Evolutionary conservation across 1,140 invertebrate genomes (phyloP).

Genomic region (Lucilia cuprina): DNA sequence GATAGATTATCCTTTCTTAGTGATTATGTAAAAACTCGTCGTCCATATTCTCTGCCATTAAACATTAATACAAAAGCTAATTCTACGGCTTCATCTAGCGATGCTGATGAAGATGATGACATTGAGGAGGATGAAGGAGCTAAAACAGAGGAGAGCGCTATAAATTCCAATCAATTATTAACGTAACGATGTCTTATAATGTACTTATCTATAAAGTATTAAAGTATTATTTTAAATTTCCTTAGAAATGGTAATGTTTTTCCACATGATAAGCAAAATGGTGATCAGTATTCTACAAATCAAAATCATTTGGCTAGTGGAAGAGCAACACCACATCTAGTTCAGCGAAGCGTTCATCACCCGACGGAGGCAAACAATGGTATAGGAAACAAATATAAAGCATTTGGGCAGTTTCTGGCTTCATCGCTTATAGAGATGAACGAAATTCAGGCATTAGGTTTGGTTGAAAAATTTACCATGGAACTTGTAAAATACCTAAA

Average conservation of each 20-base stretch:
- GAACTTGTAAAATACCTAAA: constrained; percentile 37
- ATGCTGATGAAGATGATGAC: constrained; percentile 43
- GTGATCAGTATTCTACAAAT: neutral
- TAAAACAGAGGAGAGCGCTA: neutral
- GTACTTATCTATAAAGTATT: neutral
- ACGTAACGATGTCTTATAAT: neutral
- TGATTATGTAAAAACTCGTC: constrained; percentile 55
- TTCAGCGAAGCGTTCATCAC: neutral
- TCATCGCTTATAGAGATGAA: constrained; percentile 40
- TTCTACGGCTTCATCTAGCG: neutral
- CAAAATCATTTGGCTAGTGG: neutral
- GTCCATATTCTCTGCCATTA: constrained; percentile 35
- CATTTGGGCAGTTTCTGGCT: constrained; percentile 40
- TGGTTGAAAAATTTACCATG: constrained; percentile 39
- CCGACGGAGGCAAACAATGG: neutral
- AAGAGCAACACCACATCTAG: neutral
- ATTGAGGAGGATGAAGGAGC: neutral
- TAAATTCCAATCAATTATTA: constrained; percentile 15
- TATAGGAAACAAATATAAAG: constrained; percentile 17
- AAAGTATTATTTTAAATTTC: neutral
- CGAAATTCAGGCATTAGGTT: constrained; percentile 35
- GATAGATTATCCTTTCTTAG: constrained; percentile 56
- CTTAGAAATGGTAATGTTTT: neutral
- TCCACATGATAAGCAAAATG: neutral
- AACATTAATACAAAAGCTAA: neutral